Evolutionary conservation across 2,113 vertebrate species (phyloP).

Genomic region (Mobula hypostoma): DNA sequence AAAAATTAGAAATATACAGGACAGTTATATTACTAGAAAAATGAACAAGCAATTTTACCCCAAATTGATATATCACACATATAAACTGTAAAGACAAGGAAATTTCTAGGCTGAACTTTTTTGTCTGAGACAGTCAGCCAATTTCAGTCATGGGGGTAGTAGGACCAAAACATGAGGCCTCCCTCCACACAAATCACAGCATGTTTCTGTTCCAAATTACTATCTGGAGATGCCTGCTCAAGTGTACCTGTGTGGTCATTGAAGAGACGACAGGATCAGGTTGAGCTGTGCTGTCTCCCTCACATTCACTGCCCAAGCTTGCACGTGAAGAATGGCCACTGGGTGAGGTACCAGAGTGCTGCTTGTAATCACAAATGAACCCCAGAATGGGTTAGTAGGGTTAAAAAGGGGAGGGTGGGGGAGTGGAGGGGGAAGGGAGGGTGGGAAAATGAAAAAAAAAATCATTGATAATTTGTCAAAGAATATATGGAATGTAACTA

Average conservation of each 20-base stretch:
- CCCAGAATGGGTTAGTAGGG: not conserved
- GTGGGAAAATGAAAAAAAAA: not conserved
- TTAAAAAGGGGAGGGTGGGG: not conserved
- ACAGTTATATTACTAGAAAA: not conserved
- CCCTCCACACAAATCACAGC: not conserved
- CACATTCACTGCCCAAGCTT: not conserved
- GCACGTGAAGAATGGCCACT: not conserved
- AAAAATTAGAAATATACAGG: constrained; percentile 12
- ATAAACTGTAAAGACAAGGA: not conserved
- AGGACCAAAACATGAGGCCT: not conserved
- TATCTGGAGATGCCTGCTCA: not conserved
- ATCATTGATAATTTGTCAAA: constrained; percentile 7
- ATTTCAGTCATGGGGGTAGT: not conserved
- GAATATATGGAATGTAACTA: constrained; percentile 5
- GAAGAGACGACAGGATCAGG: not conserved
- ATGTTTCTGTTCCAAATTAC: not conserved
- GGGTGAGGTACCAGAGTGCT: not conserved
- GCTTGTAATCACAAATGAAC: not conserved
- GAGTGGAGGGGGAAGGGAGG: not conserved
- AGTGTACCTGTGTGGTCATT: not conserved
- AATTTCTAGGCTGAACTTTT: not conserved
- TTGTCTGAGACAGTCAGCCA: not conserved
- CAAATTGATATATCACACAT: not conserved
- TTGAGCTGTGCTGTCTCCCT: not conserved
- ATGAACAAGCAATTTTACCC: not conserved